phyloP scores from a whole-genome alignment of 2,113 vertebrate genomes.

The Phyllostomus discolor region DNA sequence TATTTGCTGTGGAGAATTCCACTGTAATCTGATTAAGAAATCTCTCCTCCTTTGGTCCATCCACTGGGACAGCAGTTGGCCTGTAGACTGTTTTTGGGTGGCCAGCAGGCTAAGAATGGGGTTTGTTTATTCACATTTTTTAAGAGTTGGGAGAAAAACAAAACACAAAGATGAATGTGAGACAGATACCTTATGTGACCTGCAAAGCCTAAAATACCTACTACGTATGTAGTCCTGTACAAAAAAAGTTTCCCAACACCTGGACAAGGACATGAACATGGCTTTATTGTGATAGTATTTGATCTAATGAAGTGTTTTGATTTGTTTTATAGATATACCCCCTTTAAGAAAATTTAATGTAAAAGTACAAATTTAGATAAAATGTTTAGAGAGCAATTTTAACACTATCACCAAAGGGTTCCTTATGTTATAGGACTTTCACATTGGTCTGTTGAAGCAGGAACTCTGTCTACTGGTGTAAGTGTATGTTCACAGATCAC shows the following conservation, averaged over 20 bases:
- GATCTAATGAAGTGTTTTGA: neutral
- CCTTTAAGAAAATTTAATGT: neutral
- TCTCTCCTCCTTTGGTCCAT: neutral
- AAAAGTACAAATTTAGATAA: conserved; percentile 1
- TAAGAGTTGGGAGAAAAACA: neutral
- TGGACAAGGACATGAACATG: neutral
- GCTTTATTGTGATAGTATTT: neutral
- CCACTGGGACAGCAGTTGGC: neutral
- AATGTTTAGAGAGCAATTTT: conserved; percentile 25
- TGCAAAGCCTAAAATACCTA: neutral
- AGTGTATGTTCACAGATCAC: conserved; percentile 2
- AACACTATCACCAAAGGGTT: neutral
- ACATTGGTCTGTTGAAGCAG: neutral
- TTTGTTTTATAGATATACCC: neutral
- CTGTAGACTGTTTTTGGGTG: neutral
- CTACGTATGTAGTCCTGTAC: neutral
- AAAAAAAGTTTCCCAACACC: neutral
- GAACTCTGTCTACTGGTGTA: neutral
- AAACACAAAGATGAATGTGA: neutral
- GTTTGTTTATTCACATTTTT: neutral
- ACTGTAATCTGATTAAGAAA: neutral
- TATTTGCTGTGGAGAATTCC: neutral
- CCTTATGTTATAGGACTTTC: neutral
- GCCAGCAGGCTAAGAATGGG: neutral
- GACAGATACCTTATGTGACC: neutral